Evolutionary conservation across 2,113 vertebrate species (phyloP).

Genomic region (Trogon surrucura): DNA sequence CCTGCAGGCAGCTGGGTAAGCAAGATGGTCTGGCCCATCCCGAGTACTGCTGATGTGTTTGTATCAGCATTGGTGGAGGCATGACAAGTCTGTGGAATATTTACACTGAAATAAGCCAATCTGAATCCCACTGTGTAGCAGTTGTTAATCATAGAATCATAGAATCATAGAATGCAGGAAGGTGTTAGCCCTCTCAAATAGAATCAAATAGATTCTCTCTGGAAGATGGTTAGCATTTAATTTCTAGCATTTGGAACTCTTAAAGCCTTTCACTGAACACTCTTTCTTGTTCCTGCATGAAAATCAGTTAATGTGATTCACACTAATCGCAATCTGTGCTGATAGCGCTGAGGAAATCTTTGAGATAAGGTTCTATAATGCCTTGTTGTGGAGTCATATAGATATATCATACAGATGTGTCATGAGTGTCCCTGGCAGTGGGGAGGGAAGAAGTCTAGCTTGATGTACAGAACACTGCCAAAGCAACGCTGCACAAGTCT

Average conservation of each 20-base stretch:
- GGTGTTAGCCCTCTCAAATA: not conserved
- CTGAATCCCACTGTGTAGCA: not conserved
- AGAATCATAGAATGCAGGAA: not conserved
- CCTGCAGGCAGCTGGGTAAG: not conserved
- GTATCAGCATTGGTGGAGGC: not conserved
- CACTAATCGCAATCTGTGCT: not conserved
- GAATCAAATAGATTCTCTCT: not conserved
- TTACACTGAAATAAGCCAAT: not conserved
- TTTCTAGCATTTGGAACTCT: not conserved
- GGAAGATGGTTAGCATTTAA: not conserved
- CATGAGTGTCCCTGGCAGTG: rapidly evolving
- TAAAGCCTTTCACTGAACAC: not conserved
- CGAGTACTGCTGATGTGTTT: not conserved
- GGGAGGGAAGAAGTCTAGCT: not conserved
- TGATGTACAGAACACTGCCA: not conserved
- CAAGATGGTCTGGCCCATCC: not conserved
- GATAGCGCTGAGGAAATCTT: not conserved
- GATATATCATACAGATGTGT: not conserved
- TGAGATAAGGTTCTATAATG: not conserved
- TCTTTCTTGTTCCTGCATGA: not conserved
- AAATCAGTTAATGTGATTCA: not conserved
- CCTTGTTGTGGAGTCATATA: not conserved
- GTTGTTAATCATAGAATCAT: not conserved
- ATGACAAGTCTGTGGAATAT: not conserved
- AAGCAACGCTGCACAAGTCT: not conserved